phyloP scores from a whole-genome alignment of 2,113 vertebrate species.

The Cariama cristata region DNA sequence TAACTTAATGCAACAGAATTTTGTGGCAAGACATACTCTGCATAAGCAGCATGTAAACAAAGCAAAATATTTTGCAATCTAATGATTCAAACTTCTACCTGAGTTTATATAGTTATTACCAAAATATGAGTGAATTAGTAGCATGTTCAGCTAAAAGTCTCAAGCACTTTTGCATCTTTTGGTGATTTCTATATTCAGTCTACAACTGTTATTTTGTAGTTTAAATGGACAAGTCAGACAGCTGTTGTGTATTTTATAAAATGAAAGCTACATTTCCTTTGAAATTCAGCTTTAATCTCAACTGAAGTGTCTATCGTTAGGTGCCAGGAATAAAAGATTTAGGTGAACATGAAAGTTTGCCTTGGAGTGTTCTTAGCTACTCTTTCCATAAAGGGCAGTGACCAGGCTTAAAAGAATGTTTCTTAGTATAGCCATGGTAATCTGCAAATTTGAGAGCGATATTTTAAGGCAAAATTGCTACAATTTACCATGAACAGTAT shows the following conservation, averaged over 20 bases:
- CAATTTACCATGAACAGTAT: background rate
- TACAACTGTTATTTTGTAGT: constrained; percentile 18
- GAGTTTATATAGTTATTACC: background rate
- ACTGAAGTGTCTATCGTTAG: constrained; percentile 61
- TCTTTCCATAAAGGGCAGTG: background rate
- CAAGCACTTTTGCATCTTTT: background rate
- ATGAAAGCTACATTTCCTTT: constrained; percentile 71
- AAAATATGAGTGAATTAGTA: constrained; percentile 11
- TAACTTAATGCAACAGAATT: background rate
- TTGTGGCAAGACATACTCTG: background rate
- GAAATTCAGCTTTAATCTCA: constrained; percentile 71
- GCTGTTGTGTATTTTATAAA: constrained; percentile 70
- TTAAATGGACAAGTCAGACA: constrained; percentile 65
- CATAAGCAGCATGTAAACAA: background rate
- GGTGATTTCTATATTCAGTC: constrained; percentile 11
- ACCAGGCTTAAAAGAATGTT: background rate
- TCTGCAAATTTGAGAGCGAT: background rate
- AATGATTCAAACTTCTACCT: background rate
- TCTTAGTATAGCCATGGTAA: background rate
- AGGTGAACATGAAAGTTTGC: constrained; percentile 52
- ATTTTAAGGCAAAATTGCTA: background rate
- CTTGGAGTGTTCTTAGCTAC: background rate
- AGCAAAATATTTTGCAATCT: background rate
- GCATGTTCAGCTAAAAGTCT: constrained; percentile 36
- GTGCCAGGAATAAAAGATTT: constrained; percentile 62